These are phyloP conservation scores for Zoanthus gigantus DNA, from an alignment of 92 coral and sea anemone species.

Conservation along the genomic window DNA sequence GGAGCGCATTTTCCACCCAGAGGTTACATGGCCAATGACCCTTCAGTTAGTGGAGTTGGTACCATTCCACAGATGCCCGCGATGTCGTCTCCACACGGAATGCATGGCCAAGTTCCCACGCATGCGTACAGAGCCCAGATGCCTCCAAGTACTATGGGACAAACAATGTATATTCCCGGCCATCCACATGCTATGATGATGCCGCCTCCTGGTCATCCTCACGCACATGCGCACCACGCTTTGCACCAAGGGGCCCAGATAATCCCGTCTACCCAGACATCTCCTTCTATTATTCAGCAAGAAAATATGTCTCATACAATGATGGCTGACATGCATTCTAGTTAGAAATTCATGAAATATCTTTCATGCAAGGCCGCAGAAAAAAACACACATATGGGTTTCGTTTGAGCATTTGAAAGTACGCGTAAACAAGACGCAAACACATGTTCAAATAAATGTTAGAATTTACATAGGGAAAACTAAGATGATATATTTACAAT, in stretches of 20 bases:
- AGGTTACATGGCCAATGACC: slow-evolving; percentile 90
- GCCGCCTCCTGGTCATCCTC: slow-evolving; percentile 99
- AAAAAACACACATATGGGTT: slow-evolving; percentile 2
- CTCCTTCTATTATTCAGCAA: slow-evolving; percentile 95
- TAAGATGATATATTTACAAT: not conserved
- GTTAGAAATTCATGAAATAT: slow-evolving; percentile 66
- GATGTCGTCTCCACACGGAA: slow-evolving; percentile 90
- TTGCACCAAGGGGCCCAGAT: slow-evolving; percentile 87
- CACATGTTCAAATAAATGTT: not conserved
- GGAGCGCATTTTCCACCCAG: slow-evolving; percentile 96
- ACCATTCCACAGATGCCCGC: slow-evolving; percentile 89
- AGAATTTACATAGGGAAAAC: not conserved
- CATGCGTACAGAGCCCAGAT: slow-evolving; percentile 97
- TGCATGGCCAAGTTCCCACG: slow-evolving; percentile 97
- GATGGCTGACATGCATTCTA: slow-evolving; percentile 97
- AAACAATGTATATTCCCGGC: slow-evolving; percentile 99
- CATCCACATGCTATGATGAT: slow-evolving; percentile 99
- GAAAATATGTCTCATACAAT: slow-evolving; percentile 98
- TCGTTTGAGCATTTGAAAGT: slow-evolving; percentile 37
- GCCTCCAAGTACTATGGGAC: slow-evolving; percentile 93
- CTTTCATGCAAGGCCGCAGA: not conserved
- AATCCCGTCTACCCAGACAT: slow-evolving; percentile 95
- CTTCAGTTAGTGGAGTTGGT: slow-evolving; percentile 91
- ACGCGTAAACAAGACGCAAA: not conserved
- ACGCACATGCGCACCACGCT: slow-evolving; percentile 96